Evolutionary conservation across 2,113 vertebrate genomes (phyloP), one percentile per base, ranked within the genome.

Genomic region (Patagioenas fasciata): DNA sequence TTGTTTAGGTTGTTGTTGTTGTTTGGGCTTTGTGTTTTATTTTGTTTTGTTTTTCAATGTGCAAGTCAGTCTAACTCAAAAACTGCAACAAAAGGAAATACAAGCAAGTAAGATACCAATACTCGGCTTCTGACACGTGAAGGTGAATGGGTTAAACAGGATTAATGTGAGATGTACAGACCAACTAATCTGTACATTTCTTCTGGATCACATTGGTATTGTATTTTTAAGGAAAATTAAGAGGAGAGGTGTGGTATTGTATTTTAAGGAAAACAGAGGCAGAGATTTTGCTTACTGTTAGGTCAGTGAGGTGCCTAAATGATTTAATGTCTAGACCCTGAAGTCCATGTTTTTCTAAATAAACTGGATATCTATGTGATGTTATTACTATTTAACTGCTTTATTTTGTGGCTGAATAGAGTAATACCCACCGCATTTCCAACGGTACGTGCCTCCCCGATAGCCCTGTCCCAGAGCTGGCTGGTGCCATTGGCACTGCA

Each of bases 381-480:
- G 31, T 31, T 56, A 42, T 31, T 38, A 9, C n/a, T 50, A 5
- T 14, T 34, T 77, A 17, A 18, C 36, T 71, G 44, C n/a, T 62
- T 87, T 34, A 32, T 73, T 56, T 73, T 74, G 47, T n/a, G 7
- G n/a, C 36, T 72, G 57, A 58, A 32, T 0, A 44, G 57, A 80
- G 25, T 34, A 65, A 60, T 9, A 38, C 7, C 25, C 48, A 31
- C 10, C 48, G 44, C 40, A 71, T 57, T 83, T 89, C 24, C 47
- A 62, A 40, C 18, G 10, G 0, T 15, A 12, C 0, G 0, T 28
- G 32, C 70, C 36, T 12, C 65, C 26, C 57, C 3, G 4, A 12
- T 28, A 17, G 18, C 7, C 7, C n/a, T 18, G 36, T 44, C 73
- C 32, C 50, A 54, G 50, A 80, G 15, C 1, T 24, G 54, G 25